Evolutionary conservation across 2,113 vertebrate species (phyloP).

Genomic region (Austrofundulus limnaeus): DNA sequence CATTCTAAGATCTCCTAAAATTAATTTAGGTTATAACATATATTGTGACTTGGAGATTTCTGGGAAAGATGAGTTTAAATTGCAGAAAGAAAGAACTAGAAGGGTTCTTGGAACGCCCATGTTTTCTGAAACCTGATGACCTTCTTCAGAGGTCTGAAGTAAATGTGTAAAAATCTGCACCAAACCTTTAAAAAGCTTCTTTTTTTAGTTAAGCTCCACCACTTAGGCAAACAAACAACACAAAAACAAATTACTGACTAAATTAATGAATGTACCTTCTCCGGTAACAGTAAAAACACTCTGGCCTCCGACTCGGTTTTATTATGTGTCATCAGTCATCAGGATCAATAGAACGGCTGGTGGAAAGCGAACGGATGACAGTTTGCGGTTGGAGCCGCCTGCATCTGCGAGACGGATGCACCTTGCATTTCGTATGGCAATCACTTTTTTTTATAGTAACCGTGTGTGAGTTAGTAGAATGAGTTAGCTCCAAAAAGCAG

Average conservation of each 20-base stretch:
- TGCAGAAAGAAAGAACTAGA: not conserved
- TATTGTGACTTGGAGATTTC: not conserved
- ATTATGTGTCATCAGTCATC: slow-evolving; percentile 8
- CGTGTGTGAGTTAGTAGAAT: not conserved
- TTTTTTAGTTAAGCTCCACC: not conserved
- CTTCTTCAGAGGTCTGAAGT: not conserved
- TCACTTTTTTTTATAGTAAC: too few species aligned
- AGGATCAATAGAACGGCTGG: slow-evolving; percentile 15
- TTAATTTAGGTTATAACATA: not conserved
- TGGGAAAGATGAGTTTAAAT: not conserved
- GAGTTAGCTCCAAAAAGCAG: slow-evolving; percentile 13
- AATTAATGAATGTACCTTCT: not conserved
- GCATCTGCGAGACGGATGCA: slow-evolving; percentile 5
- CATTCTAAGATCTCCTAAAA: not conserved
- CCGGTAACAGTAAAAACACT: not conserved
- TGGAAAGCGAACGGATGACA: slow-evolving; percentile 10
- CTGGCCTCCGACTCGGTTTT: not conserved
- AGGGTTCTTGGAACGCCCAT: not conserved
- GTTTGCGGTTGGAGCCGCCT: slow-evolving; percentile 25
- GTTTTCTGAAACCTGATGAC: not conserved
- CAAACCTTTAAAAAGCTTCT: not conserved
- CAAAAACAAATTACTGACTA: not conserved
- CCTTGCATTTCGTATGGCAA: not conserved
- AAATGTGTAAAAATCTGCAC: too few species aligned
- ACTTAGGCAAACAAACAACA: not conserved